These are phyloP conservation scores for Barypeithes pellucidus DNA, from an alignment of 2,888 invertebrate species.

Conservation along the genomic window DNA sequence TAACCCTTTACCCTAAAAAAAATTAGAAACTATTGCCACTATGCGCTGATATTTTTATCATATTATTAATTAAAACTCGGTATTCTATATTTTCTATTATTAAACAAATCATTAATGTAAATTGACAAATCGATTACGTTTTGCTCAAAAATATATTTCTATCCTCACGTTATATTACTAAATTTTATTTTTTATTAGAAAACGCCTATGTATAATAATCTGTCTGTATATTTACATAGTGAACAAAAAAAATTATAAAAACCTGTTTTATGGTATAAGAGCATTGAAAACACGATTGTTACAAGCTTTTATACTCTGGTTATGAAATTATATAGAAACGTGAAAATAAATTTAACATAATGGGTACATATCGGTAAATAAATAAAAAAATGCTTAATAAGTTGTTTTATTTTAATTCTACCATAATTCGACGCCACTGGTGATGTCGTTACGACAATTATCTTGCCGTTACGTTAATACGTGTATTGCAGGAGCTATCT, in stretches of 20 bases:
- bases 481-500: not conserved
- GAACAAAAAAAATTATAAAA: conserved; percentile 46
- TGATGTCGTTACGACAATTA: not conserved
- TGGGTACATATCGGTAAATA: conserved; percentile 65
- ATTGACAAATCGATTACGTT: conserved; percentile 23
- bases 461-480: not conserved
- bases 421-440: not conserved
- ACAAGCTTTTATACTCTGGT: conserved; percentile 50
- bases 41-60: not conserved
- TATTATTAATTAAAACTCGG: not conserved
- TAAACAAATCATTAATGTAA: conserved; percentile 1
- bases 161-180: conserved; percentile 26
- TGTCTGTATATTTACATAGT: conserved; percentile 51
- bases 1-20: not conserved
- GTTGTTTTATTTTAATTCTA: conserved; percentile 30
- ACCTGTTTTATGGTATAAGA: conserved; percentile 43
- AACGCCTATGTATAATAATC: conserved; percentile 46
- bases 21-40: not conserved
- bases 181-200: conserved; percentile 34
- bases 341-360: conserved; percentile 60
- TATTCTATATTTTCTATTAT: not conserved
- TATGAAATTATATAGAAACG: conserved; percentile 45
- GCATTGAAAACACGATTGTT: conserved; percentile 45
- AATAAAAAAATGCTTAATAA: conserved; percentile 57
- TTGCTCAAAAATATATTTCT: conserved; percentile 43